Evolutionary conservation across 2,888 invertebrate genomes (phyloP), one percentile per base, ranked within the genome.

Genomic region (Habroteleia sp.): DNA sequence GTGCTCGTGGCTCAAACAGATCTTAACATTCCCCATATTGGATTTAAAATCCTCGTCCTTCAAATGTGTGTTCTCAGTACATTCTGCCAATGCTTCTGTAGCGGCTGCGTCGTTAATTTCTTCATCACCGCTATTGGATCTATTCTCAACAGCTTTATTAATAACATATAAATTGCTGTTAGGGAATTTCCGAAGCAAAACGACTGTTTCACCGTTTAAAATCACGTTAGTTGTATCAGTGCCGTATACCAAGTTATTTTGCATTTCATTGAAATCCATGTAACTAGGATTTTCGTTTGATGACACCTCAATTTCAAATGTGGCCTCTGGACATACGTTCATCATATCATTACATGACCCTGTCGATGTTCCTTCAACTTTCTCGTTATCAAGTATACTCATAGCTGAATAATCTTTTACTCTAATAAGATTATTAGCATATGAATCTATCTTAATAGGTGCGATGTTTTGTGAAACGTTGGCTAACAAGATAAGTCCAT

Each of bases 141-240:
- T 74, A 13, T 80, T 85, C 17, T 86, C 86, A 0, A 83, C 82
- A 0, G 88, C 88, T 74, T 88, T 88, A 62, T 88, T 88, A 27
- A 88, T 88, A 1, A 88, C 86, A 65, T 87, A 88, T 5, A 88
- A 73, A 77, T 88, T 88, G 35, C 88, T 88, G 63, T 88, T 86
- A 0, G 87, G 88, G 1, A 87, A 86, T 33, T 88, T 88, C 69
- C 84, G 85, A 16, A 85, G 37, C 1, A 88, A 56, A 10, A 87
- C 82, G 3, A 88, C 82, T 0, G 88, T 88, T 42, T 88, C 88
- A 0, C 88, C 88, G 39, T 85, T 87, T 0, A 88, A 63, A 54
- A 88, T 88, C 7, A 86, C 87, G 8, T 87, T 85, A 0, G 85
- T 79, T 8, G 82, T 84, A 39, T 85, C 62, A 5, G 25, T 0